These are phyloP conservation scores for Camponotus pennsylvanicus DNA, from an alignment of 1,140 invertebrate genomes.

Conservation along the genomic window DNA sequence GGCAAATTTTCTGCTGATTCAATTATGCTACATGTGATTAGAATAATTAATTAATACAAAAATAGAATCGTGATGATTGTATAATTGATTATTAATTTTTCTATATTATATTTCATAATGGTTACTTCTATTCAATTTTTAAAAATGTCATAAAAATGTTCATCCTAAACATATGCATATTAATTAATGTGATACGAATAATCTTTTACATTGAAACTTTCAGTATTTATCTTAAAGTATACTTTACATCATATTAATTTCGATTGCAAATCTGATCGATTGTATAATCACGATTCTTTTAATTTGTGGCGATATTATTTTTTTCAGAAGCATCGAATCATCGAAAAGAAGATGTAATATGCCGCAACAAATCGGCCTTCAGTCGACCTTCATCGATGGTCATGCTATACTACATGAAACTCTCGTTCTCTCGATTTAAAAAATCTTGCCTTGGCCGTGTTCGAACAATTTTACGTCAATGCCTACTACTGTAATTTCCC, in stretches of 20 bases:
- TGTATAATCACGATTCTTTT: background rate
- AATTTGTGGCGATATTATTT: slow-evolving; percentile 7
- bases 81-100: slow-evolving; percentile 22
- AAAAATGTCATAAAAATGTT: no score
- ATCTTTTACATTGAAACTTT: background rate
- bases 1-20: background rate
- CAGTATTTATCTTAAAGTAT: background rate
- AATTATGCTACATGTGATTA: slow-evolving; percentile 3
- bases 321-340: slow-evolving; percentile 15
- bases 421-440: slow-evolving; percentile 1
- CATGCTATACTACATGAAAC: background rate
- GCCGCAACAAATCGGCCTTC: background rate
- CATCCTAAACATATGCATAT: no score
- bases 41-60: background rate
- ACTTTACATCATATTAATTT: slow-evolving; percentile 7
- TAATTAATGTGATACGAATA: no score
- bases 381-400: background rate
- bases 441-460: slow-evolving; percentile 51
- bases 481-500: slow-evolving; percentile 23
- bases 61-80: background rate
- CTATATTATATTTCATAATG: background rate
- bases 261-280: background rate
- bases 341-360: background rate
- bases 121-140: background rate
- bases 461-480: slow-evolving; percentile 21